A percentile compares a stretch with the other conserved stretches of the same genome.
Conservation (phyloP, 2,113 vertebrate species). For the Salvator merianae region DNA sequence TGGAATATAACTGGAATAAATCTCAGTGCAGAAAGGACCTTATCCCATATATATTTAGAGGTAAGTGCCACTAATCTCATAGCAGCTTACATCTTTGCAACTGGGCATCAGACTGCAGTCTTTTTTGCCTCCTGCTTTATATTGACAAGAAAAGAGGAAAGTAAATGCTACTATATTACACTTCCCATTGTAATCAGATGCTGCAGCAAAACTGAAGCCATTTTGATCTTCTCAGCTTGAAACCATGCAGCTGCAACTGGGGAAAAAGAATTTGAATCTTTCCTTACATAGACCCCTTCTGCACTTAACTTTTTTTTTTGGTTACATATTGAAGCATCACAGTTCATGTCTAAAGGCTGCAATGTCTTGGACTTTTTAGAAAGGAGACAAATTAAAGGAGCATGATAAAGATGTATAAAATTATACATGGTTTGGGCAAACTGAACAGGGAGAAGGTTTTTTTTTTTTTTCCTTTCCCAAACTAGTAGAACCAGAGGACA, state of each 20-base stretch:
- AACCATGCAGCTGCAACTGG: not conserved
- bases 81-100: not conserved
- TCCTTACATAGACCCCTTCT: not conserved
- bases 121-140: not conserved
- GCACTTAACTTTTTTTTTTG: too few relatives aligned
- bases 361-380: too few relatives aligned
- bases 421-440: too few relatives aligned
- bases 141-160: not conserved
- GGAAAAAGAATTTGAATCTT: not conserved
- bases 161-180: not conserved
- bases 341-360: too few relatives aligned
- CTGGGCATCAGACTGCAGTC: not conserved
- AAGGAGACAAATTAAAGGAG: too few relatives aligned
- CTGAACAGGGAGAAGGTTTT: too few relatives aligned
- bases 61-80: not conserved
- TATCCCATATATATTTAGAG: not conserved
- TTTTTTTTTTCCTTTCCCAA: too few relatives aligned
- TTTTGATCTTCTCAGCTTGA: not conserved
- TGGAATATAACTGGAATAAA: too few relatives aligned
- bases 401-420: too few relatives aligned
- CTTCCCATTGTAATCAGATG: not conserved
- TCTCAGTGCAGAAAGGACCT: too few relatives aligned
- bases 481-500: too few relatives aligned
- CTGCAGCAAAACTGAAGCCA: not conserved
- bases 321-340: too few relatives aligned